Base-by-base conservation (phyloP, 2,113 vertebrate genomes). In the Odobenus rosmarus region DNA sequence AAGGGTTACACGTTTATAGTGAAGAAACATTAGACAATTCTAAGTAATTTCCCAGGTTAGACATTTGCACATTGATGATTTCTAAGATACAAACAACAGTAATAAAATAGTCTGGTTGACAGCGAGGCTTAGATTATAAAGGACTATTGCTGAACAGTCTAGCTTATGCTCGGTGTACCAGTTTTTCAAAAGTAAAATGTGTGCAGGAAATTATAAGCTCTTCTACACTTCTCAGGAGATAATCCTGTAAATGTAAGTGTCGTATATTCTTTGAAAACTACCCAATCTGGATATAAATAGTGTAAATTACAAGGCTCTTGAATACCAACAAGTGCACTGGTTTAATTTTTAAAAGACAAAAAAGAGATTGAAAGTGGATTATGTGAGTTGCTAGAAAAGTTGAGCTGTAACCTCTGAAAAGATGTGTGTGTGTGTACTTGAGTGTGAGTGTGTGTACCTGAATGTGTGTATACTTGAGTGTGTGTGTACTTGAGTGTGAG, bases 61-160 rank as follows among this genome's bases (percentile, higher is more conserved):
- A 55, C 1, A 26, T 77, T 53, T 92, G 71, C 85, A 94, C 69
- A 93, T 28, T 28, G 28, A 96, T 96, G 62, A 55, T 36, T 76
- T 92, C 67, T 55, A 9, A 24, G 23, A 64, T 89, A 77, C 88
- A 88, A 97, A 81, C 76, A 93, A 69, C 2, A 76, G 39, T 21
- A 87, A 89, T 95, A 61, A 96, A 90, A 86, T 84, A 36, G 42
- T 51, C 89, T 93, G 7, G 0, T 86, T 98, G 84, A 96, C 85
- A 55, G 69, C 13, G 59, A 97, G 57, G 71, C 83, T 98, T 93
- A 87, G 3, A 53, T 91, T 91, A 82, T 61, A 13, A 89, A 88
- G 62, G 57, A 82, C 13, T 12, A 16, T 46, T 96, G 81, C 79
- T 93, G 88, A 95, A 53, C 33, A 15, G 69, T 97, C 14, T 94